Conservation (phyloP, 2,888 invertebrate genomes). For the Tholera decimalis region DNA sequence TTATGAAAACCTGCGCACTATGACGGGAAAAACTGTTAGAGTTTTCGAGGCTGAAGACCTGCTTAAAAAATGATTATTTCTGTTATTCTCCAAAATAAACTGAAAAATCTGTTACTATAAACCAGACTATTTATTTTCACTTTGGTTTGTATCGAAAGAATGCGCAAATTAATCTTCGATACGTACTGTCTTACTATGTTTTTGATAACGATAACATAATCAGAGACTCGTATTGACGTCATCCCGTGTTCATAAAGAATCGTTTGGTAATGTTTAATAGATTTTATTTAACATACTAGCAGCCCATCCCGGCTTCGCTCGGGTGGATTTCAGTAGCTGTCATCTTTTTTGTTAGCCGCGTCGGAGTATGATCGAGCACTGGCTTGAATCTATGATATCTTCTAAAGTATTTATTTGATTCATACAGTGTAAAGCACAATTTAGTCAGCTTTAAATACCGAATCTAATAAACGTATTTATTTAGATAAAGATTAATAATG, state of each 20-base stretch:
- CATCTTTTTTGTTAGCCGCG: too few relatives aligned
- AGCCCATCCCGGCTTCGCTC: too few relatives aligned
- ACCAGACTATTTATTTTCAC: slow-evolving; percentile 29
- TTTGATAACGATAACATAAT: slow-evolving; percentile 11
- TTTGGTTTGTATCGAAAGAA: slow-evolving; percentile 27
- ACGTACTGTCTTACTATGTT: slow-evolving; percentile 5
- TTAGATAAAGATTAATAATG: too few relatives aligned
- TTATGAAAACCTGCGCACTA: not conserved
- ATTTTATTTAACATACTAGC: not conserved
- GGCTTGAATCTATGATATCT: too few relatives aligned
- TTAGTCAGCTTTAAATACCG: too few relatives aligned
- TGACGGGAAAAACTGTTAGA: too few relatives aligned
- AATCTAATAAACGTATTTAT: too few relatives aligned
- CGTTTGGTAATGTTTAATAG: slow-evolving; percentile 9
- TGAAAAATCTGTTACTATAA: slow-evolving; percentile 8
- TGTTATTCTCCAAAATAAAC: slow-evolving; percentile 3
- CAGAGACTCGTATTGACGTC: slow-evolving; percentile 38
- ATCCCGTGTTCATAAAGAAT: not conserved
- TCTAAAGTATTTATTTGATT: too few relatives aligned
- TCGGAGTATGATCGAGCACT: too few relatives aligned
- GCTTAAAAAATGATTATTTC: slow-evolving; percentile 4
- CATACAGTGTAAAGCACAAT: too few relatives aligned
- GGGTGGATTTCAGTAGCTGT: too few relatives aligned
- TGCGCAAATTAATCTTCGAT: slow-evolving; percentile 25
- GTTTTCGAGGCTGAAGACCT: too few relatives aligned